Percentiles rank a stretch among this genome's conserved stretches.
phyloP scores from a whole-genome alignment of 2,888 invertebrate species.

The Dicyrtomina minuta region DNA sequence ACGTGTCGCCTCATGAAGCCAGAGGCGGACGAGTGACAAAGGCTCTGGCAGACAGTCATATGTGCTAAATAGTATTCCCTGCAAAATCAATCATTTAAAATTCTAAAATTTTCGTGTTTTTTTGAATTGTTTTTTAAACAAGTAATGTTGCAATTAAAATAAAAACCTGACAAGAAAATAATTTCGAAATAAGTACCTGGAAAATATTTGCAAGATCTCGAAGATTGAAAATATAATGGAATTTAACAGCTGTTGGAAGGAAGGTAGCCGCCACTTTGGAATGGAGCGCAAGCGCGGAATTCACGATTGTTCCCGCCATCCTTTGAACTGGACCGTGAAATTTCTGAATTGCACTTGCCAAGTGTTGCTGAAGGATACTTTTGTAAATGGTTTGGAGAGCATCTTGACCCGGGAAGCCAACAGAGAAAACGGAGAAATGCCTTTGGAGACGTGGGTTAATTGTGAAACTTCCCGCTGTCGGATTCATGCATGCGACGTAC shows the following conservation, averaged over 20 bases:
- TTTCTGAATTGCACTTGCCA: conserved; percentile 75
- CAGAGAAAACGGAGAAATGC: conserved; percentile 85
- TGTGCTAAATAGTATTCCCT: conserved; percentile 88
- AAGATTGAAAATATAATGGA: conserved; percentile 94
- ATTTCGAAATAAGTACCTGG: conserved; percentile 63
- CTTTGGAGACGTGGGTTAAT: conserved; percentile 91
- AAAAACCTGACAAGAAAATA: conserved; percentile 57
- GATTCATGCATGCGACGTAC: conserved; percentile 97
- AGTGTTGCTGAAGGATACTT: conserved; percentile 82
- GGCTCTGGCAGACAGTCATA: conserved; percentile 79
- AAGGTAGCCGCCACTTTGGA: conserved; percentile 83
- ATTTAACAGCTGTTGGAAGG: conserved; percentile 92
- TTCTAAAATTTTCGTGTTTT: no score
- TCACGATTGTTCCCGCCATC: conserved; percentile 72
- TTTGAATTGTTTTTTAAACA: no score
- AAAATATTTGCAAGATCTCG: conserved; percentile 81
- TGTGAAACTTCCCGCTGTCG: conserved; percentile 94
- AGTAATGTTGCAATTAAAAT: no score
- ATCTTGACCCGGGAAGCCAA: conserved; percentile 82
- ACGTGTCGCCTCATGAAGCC: conserved; percentile 90
- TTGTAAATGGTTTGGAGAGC: conserved; percentile 85
- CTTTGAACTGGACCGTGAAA: conserved; percentile 71
- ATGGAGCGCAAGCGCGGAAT: conserved; percentile 80
- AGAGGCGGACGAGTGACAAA: conserved; percentile 77
- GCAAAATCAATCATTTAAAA: no score